Evolutionary conservation across 2,797 vertebrate species (phyloP), one percentile per base, ranked within the genome.

Genomic region (Thamnophis elegans): DNA sequence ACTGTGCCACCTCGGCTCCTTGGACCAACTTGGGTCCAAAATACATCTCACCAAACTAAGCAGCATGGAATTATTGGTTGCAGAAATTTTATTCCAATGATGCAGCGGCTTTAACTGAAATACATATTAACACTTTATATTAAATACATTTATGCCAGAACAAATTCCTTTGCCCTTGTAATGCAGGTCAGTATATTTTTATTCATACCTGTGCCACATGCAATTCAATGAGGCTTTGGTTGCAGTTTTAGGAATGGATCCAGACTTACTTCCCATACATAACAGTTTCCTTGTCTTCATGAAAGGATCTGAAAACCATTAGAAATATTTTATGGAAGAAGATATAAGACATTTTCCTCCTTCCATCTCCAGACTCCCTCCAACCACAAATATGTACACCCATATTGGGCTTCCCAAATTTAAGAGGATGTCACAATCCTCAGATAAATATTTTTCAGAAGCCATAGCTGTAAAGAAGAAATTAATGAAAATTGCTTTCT

Each of bases 11-110:
- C n/a, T n/a, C n/a, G n/a, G n/a, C n/a, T n/a, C n/a, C n/a, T n/a
- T n/a, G n/a, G n/a, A 56, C 14, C 55, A 65, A 51, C 26, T 65
- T 86, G 62, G 73, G 58, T 86, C 58, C 56, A 54, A 65, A 89
- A 51, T 6, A 53, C n/a, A 5, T 73, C 68, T 54, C 89, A 56
- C 51, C 73, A 92, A 89, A 85, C 51, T 89, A 92, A 60, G 56
- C 47, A 65, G 28, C 42, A 85, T 20, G 88, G 65, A 26, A 26
- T 25, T 85, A 32, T 62, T 82, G 22, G 26, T 54, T 89, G 36
- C 73, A 62, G 58, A 89, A 85, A 92, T 54, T 56, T 89, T 82
- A 89, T 65, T 90, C 62, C 59, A 85, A 86, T 86, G 62, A 56
- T n/a, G 56, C 42, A 55, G 55, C 32, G 22, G 42, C 47, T 62